Conservation (phyloP, 2,113 vertebrate genomes). For the Camelus dromedarius region DNA sequence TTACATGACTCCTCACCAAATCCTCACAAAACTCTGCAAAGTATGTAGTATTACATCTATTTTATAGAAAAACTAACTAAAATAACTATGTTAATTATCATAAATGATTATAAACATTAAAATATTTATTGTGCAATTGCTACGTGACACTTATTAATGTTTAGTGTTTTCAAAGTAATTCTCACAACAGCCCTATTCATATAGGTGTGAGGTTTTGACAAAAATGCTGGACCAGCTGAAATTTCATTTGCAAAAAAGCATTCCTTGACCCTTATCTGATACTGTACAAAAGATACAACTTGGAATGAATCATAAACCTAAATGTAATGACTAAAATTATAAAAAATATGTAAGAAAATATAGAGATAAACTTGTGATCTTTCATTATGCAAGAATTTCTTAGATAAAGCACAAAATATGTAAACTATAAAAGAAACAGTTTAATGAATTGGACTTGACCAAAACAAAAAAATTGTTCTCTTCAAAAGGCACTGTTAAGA, state of each 20-base stretch:
- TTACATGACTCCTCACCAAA: no score
- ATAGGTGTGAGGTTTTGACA: not conserved
- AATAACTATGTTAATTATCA: not conserved
- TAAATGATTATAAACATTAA: not conserved
- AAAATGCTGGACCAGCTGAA: not conserved
- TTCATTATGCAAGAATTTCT: constrained; percentile 4
- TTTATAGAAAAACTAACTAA: not conserved
- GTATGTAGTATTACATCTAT: not conserved
- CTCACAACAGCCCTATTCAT: not conserved
- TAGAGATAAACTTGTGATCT: not conserved
- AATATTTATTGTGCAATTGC: not conserved
- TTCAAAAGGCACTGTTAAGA: not conserved
- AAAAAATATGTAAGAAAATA: not conserved
- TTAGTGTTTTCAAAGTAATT: not conserved
- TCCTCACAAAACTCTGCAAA: not conserved
- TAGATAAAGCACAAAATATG: not conserved
- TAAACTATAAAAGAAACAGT: not conserved
- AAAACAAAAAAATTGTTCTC: not conserved
- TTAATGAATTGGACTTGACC: not conserved
- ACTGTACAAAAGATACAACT: not conserved
- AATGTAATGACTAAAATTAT: not conserved
- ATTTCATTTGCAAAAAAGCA: not conserved
- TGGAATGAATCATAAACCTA: not conserved
- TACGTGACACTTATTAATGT: not conserved
- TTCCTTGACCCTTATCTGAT: not conserved